A percentile compares a stretch with the other conserved stretches of the same genome.
Evolutionary conservation across 2,797 vertebrate genomes (phyloP).

Genomic region (Pyrrhura leucotis): DNA sequence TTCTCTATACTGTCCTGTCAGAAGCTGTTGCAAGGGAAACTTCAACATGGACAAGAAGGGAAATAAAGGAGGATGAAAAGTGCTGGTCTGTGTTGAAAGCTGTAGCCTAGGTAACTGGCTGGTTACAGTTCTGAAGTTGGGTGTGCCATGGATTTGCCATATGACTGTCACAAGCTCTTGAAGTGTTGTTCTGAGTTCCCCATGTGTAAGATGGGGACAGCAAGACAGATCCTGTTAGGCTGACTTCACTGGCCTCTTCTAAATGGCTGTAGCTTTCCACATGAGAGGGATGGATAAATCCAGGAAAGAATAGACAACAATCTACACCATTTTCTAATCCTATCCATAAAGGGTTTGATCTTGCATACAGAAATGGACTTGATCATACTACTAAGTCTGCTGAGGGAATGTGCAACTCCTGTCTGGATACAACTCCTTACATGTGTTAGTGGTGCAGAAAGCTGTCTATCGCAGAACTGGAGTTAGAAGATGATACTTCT

Average conservation of each 20-base stretch:
- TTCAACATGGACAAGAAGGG: neutral
- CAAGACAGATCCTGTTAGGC: neutral
- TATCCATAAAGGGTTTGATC: neutral
- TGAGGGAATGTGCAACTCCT: neutral
- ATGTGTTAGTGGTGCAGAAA: neutral
- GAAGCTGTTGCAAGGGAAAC: neutral
- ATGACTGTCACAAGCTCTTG: neutral
- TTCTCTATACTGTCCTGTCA: neutral
- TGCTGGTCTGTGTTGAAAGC: neutral
- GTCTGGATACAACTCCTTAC: neutral
- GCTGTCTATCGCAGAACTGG: neutral
- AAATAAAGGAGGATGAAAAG: neutral
- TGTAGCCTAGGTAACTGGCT: neutral
- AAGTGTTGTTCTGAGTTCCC: neutral
- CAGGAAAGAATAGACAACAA: neutral
- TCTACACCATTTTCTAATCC: neutral
- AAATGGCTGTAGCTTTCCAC: neutral
- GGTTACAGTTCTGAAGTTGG: neutral
- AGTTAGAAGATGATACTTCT: neutral
- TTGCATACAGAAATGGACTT: neutral
- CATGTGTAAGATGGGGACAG: neutral
- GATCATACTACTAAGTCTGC: rapidly evolving
- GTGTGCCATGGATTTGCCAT: neutral
- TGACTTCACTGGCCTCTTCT: neutral
- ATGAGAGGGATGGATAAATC: neutral